Conservation (phyloP, 2,113 vertebrate genomes). For the Erythrocebus patas region DNA sequence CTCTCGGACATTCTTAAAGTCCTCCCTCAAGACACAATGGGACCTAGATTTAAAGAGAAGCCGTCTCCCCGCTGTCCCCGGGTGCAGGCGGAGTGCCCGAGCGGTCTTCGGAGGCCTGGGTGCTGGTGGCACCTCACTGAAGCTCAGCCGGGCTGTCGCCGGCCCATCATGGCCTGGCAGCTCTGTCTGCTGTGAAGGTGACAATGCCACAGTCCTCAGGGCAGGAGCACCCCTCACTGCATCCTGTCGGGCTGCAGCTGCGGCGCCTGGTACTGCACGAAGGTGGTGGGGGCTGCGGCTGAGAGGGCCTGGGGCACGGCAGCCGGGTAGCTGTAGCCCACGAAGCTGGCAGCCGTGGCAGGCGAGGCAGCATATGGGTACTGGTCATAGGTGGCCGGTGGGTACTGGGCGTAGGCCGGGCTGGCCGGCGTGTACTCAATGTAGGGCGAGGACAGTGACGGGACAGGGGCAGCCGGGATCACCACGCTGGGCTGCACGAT, state of each 20-base stretch:
- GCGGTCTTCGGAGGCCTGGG: background rate
- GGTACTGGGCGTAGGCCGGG: slow-evolving; percentile 91
- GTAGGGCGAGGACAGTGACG: slow-evolving; percentile 89
- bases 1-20: background rate
- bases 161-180: background rate
- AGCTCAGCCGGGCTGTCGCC: background rate
- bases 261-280: slow-evolving; percentile 92
- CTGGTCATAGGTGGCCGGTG: slow-evolving; percentile 92
- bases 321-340: slow-evolving; percentile 87
- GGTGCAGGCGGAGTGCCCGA: background rate
- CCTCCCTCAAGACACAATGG: slow-evolving; percentile 42
- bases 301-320: slow-evolving; percentile 83
- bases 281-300: slow-evolving; percentile 81
- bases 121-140: background rate
- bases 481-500: slow-evolving; percentile 94
- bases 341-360: slow-evolving; percentile 86
- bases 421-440: slow-evolving; percentile 90
- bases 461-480: slow-evolving; percentile 89
- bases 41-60: background rate
- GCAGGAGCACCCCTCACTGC: slow-evolving; percentile 83
- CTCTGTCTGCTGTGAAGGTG: background rate
- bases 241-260: slow-evolving; percentile 94
- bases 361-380: slow-evolving; percentile 94
- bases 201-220: fast-evolving
- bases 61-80: background rate